Base-by-base conservation (phyloP, 2,888 invertebrate genomes). In the Sarcophaga carnaria region DNA sequence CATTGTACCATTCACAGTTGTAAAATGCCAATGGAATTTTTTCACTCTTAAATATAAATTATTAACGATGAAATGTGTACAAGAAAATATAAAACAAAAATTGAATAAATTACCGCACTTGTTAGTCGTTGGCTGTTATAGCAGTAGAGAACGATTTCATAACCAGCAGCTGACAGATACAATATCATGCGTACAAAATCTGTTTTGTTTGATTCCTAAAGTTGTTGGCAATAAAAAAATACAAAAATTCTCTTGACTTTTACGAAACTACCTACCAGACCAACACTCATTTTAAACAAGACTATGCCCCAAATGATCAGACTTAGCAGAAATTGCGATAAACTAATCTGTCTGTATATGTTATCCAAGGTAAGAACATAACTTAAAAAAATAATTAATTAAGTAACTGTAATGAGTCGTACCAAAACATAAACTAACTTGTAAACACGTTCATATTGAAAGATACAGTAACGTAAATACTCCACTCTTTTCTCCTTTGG, bases 281-380 rank as follows among this genome's bases (percentile, higher is more conserved):
- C 90, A 71, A 92, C 37, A 80, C 90, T 90, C 80, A 89, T 89
- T 76, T 92, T 90, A 71, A 92, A 92, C 12, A 92, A 88, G 0
- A 90, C 88, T 63, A 92, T 87, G 0, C 92, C 91, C 88, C 90
- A 89, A 45, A 88, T 83, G 0, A 92, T 72, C 10, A 92, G 89
- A 66, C 92, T 93, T 1, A 92, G 64, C 25, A 91, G 10, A 76
- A 92, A 92, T 79, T 93, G 92, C 4, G 90, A 77, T 4, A 93
- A 80, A n/a, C 90, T 90, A 3, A 92, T 85, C n/a, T 92, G 91
- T 17, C 88, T 87, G 54, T 88, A 92, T 14, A 89, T 88, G n/a
- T 88, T 82, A 54, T 91, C 90, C 0, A 92, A 17, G 11, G 90
- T 90, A 12, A n/a, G 8, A 4, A 90, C 89, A 64, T 88, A 92